phyloP scores from a whole-genome alignment of 2,888 invertebrate genomes.

The Agrilus biguttatus region DNA sequence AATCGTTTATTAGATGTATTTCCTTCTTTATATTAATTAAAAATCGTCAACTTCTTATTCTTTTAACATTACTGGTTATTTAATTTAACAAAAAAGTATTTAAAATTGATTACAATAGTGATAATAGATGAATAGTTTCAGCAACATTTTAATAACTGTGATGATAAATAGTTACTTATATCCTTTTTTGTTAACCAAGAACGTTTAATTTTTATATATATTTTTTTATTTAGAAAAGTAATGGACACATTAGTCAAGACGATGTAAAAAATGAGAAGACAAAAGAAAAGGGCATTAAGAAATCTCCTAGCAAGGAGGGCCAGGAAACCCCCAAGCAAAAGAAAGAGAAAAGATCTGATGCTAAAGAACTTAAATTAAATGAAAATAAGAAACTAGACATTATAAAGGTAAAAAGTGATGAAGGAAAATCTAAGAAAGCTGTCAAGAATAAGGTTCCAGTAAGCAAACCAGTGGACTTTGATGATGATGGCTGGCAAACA shows the following conservation, averaged over 20 bases:
- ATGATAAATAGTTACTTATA: too few relatives aligned
- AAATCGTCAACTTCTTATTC: background rate
- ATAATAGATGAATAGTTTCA: too few relatives aligned
- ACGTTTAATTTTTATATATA: background rate
- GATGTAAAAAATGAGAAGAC: constrained; percentile 42
- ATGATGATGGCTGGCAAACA: constrained; percentile 63
- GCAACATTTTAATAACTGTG: too few relatives aligned
- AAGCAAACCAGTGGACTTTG: constrained; percentile 57
- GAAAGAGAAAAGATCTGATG: constrained; percentile 33
- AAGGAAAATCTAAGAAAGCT: constrained; percentile 45
- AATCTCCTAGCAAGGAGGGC: constrained; percentile 38
- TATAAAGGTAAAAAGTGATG: constrained; percentile 31
- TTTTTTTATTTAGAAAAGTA: constrained; percentile 37
- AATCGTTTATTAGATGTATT: too few relatives aligned
- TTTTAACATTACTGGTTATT: background rate
- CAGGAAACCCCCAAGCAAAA: constrained; percentile 26
- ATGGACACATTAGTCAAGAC: constrained; percentile 44
- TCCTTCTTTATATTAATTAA: too few relatives aligned
- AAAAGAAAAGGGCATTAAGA: constrained; percentile 34
- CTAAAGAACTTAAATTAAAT: constrained; percentile 24
- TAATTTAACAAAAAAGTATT: background rate
- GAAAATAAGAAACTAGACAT: constrained; percentile 33
- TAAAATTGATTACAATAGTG: too few relatives aligned
- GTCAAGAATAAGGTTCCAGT: constrained; percentile 35
- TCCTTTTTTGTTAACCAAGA: too few relatives aligned